Conservation (phyloP, 1,140 invertebrate species). For the Rhopalosiphum maidis region DNA sequence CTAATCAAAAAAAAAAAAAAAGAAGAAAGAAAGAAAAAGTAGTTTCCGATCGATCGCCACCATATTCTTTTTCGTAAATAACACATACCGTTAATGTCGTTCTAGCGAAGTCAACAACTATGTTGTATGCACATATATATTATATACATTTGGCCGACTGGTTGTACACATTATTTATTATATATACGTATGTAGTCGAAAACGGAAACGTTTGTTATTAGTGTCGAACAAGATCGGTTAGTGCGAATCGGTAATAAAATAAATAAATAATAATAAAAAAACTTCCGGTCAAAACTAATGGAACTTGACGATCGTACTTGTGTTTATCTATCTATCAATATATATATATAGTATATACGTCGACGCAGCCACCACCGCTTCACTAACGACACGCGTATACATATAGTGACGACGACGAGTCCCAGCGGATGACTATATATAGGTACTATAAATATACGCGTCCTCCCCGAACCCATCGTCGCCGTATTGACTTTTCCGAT, state of each 20-base stretch:
- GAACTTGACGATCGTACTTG: not conserved
- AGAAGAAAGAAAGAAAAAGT: not conserved
- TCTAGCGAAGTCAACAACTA: not conserved
- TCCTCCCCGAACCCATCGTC: not conserved
- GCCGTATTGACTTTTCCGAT: constrained; percentile 26
- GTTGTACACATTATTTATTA: not conserved
- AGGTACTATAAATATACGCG: not conserved
- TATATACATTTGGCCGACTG: not conserved
- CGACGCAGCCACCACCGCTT: not conserved
- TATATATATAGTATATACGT: not conserved
- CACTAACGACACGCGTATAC: not conserved
- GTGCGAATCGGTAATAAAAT: not conserved
- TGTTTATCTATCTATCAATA: not conserved
- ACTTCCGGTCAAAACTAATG: not conserved
- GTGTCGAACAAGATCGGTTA: not conserved
- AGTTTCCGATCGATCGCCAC: not conserved
- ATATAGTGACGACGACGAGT: not conserved
- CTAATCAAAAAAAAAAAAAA: too few relatives aligned
- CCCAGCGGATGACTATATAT: not conserved
- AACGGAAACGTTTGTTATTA: not conserved
- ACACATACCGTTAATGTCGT: not conserved
- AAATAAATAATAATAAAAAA: constrained; percentile 22
- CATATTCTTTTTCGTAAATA: not conserved
- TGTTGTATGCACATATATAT: not conserved
- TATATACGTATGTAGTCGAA: not conserved